A percentile compares a stretch with the other conserved stretches of the same genome.
Evolutionary conservation across 2,797 vertebrate genomes (phyloP).

Genomic region (Scarus forsteni): DNA sequence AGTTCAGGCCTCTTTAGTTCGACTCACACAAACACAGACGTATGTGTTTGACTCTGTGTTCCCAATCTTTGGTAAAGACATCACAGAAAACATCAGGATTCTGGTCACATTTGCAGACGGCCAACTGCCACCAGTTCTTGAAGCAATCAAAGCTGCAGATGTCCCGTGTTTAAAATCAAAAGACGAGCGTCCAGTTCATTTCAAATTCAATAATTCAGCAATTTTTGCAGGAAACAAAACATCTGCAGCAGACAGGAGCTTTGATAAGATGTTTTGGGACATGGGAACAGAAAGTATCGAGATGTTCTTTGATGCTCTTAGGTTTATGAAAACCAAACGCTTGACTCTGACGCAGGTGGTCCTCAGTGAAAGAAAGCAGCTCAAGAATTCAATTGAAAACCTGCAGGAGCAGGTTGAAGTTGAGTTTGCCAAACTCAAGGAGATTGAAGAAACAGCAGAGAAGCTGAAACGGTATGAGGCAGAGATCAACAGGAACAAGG

Average conservation of each 20-base stretch:
- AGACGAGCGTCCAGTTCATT: slow-evolving; percentile 30
- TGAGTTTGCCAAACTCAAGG: slow-evolving; percentile 31
- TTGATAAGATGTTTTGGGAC: slow-evolving; percentile 61
- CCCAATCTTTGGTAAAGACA: slow-evolving; percentile 13
- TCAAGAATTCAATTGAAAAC: neutral
- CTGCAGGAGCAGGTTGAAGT: slow-evolving; percentile 29
- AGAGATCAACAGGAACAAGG: slow-evolving; percentile 38
- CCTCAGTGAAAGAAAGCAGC: slow-evolving; percentile 15
- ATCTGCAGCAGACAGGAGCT: neutral
- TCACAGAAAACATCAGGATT: slow-evolving; percentile 10
- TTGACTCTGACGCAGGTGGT: slow-evolving; percentile 32
- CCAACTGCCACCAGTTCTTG: slow-evolving; percentile 1
- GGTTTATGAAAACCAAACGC: slow-evolving; percentile 16
- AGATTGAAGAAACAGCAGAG: slow-evolving; percentile 29
- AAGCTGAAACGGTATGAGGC: slow-evolving; percentile 12
- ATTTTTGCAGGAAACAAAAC: slow-evolving; percentile 45
- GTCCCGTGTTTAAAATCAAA: slow-evolving; percentile 50
- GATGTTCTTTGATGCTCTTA: slow-evolving; percentile 42
- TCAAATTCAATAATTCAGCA: slow-evolving; percentile 69
- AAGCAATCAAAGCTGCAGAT: slow-evolving; percentile 14
- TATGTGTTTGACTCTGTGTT: slow-evolving; percentile 13
- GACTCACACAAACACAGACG: slow-evolving; percentile 6
- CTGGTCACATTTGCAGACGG: slow-evolving; percentile 33
- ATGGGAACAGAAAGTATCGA: slow-evolving; percentile 47
- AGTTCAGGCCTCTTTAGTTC: slow-evolving; percentile 4